Evolutionary conservation across 2,888 invertebrate genomes (phyloP), one percentile per base, ranked within the genome.

Genomic region (Reticulitermes lucifugus): DNA sequence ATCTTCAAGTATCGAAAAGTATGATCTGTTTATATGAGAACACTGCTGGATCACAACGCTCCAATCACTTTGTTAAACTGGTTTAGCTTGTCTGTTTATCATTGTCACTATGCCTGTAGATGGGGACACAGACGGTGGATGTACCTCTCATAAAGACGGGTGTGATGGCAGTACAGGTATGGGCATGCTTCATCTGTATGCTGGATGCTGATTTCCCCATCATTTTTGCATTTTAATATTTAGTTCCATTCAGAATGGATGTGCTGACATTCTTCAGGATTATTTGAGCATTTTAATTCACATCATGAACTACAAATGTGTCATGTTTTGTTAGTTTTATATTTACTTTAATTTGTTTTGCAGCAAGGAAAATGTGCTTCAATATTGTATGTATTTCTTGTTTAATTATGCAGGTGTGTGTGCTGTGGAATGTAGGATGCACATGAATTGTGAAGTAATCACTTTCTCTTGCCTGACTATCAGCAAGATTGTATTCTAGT

Each of bases 111-210:
- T 86, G 83, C 83, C 87, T 83, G 83, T 86, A 87, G 86, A 88
- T 88, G 91, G 91, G 91, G 96, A 96, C 93, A 94, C 96, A 93
- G 96, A 91, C 89, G 91, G 90, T 89, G 97, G 97, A 93, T 97
- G 97, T 94, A 95, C 96, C 91, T 97, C 97, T 91, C 97, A 97
- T 93, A 95, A 96, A 92, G 97, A 97, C 92, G 96, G 97, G 93
- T 97, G 97, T 94, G 97, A 97, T 93, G 96, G 96, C 93, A 96
- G 96, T 93, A 96, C 97, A 96, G 96, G 94, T 95, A 94, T 84
- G 86, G 84, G 77, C 77, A 77, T 77, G 77, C 46, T 77, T 46
- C 35, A 41, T 46, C 73, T 55, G 46, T 83, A 51, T 83, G 70
- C 71, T 51, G 70, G 81, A 65, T 83, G 35, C 83, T 71, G 41